phyloP scores from a whole-genome alignment of 2,797 vertebrate genomes.

The Periophthalmus magnuspinnatus region DNA sequence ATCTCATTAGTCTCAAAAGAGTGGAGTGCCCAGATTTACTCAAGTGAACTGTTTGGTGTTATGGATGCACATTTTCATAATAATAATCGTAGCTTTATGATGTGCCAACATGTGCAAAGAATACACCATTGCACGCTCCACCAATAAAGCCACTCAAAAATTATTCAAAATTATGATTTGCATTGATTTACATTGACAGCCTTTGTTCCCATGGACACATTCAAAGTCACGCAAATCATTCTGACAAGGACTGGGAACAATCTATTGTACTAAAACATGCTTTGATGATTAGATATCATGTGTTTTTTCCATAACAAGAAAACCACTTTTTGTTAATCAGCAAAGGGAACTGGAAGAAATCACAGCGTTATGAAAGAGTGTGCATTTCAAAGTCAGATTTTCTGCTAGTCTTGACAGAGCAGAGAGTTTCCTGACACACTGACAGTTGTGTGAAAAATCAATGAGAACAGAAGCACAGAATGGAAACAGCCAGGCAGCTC shows the following conservation, averaged over 20 bases:
- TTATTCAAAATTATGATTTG: neutral
- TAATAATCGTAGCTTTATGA: no score
- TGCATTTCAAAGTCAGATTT: slow-evolving; percentile 37
- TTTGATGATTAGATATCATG: neutral
- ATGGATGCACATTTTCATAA: neutral
- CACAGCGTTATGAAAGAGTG: slow-evolving; percentile 26
- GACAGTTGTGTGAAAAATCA: slow-evolving; percentile 25
- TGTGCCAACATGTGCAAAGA: neutral
- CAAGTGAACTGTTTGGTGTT: neutral
- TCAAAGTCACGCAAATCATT: slow-evolving; percentile 1
- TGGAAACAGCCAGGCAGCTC: slow-evolving; percentile 45
- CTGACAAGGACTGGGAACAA: neutral
- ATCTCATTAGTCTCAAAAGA: neutral
- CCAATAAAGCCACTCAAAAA: no score
- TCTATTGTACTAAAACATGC: neutral
- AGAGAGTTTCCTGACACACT: slow-evolving; percentile 60
- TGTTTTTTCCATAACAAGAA: neutral
- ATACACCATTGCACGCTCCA: neutral
- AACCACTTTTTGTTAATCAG: neutral
- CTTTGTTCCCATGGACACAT: slow-evolving; percentile 3
- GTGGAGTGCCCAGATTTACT: neutral
- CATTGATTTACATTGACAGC: neutral
- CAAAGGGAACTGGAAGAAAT: slow-evolving; percentile 1
- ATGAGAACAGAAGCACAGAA: slow-evolving; percentile 28
- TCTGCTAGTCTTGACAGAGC: slow-evolving; percentile 41